Conservation (phyloP, 2,888 invertebrate species). For the Synergus laeviventris region DNA sequence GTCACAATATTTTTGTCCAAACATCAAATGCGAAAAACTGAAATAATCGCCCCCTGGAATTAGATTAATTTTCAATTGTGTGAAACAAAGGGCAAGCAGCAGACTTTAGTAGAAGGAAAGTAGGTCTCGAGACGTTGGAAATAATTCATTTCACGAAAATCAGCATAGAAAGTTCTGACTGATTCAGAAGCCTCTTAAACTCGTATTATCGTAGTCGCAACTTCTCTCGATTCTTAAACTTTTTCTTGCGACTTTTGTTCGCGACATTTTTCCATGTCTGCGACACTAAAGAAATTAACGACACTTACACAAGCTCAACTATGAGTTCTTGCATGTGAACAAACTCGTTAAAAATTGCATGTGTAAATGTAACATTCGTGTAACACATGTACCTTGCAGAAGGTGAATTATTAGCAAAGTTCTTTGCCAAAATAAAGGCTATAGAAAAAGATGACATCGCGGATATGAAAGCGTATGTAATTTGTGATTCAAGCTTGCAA, state of each 20-base stretch:
- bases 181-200: conserved; percentile 36
- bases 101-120: background rate
- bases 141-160: conserved; percentile 26
- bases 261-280: conserved; percentile 21
- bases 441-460: conserved; percentile 57
- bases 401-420: conserved; percentile 55
- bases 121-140: background rate
- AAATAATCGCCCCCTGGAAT: background rate
- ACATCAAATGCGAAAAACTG: no score
- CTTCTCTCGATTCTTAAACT: background rate
- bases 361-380: background rate
- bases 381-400: background rate
- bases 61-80: conserved; percentile 18
- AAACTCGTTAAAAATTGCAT: background rate
- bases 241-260: conserved; percentile 6
- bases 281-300: conserved; percentile 3
- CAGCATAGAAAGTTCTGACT: conserved; percentile 5
- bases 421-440: conserved; percentile 57
- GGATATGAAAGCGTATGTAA: conserved; percentile 59
- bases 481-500: conserved; percentile 58
- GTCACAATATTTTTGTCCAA: no score
- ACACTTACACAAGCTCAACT: background rate
- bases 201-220: conserved; percentile 17
- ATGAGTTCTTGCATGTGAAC: background rate
- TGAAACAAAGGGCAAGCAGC: conserved; percentile 1